Conservation (phyloP, 2,113 vertebrate species). For the Hydropotes inermis region DNA sequence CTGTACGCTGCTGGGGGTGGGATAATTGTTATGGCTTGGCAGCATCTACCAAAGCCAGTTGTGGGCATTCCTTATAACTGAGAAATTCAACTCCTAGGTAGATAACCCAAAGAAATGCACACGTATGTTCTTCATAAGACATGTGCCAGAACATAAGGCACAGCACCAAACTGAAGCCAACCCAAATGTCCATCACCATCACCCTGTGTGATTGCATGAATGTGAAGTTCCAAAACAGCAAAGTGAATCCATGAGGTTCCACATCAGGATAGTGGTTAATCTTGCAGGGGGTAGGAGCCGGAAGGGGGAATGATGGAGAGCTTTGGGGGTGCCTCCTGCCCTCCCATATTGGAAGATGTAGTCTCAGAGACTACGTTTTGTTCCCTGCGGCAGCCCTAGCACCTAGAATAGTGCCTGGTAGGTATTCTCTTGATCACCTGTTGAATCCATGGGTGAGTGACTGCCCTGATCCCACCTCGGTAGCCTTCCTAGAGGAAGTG, state of each 20-base stretch:
- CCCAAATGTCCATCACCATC: background rate
- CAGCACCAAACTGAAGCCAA: background rate
- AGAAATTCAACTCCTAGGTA: background rate
- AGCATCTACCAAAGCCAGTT: background rate
- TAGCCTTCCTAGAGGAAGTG: background rate
- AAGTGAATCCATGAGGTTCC: background rate
- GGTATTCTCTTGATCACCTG: background rate
- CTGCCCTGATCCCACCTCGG: background rate
- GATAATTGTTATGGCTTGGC: background rate
- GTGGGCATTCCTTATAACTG: background rate
- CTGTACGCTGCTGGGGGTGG: accelerated
- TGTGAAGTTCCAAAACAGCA: background rate
- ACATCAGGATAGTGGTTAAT: accelerated
- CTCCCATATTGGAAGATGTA: accelerated
- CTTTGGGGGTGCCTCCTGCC: background rate
- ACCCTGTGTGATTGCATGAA: background rate
- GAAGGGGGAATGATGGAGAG: background rate
- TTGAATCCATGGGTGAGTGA: background rate
- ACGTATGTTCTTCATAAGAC: background rate
- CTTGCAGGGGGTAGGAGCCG: accelerated
- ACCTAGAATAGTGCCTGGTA: background rate
- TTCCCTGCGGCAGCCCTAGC: background rate
- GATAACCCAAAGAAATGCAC: background rate
- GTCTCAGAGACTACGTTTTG: background rate
- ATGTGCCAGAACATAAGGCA: accelerated